Conservation (phyloP, 2,888 invertebrate species). For the Eupeodes luniger region DNA sequence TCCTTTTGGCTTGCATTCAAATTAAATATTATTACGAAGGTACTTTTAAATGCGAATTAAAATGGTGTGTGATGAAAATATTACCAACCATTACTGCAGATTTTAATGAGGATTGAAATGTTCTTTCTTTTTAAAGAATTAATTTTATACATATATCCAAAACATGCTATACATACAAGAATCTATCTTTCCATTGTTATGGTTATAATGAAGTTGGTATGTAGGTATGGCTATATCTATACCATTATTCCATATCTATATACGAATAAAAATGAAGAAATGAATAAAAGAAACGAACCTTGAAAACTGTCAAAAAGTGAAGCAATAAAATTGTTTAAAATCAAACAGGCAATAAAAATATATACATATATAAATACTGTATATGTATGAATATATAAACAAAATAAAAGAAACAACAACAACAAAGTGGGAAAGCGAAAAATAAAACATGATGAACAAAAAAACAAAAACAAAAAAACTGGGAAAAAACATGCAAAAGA, state of each 20-base stretch:
- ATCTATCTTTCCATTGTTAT: conserved; percentile 44
- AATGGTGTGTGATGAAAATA: background rate
- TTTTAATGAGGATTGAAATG: conserved; percentile 40
- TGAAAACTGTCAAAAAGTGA: conserved; percentile 76
- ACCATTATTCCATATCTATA: background rate
- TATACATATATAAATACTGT: background rate
- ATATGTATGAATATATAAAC: too few species aligned
- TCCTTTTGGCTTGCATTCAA: conserved; percentile 62
- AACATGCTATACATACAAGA: conserved; percentile 36
- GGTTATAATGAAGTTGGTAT: conserved; percentile 32
- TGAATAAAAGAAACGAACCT: conserved; percentile 71
- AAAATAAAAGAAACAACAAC: conserved; percentile 10
- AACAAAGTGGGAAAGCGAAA: conserved; percentile 61
- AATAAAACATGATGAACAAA: conserved; percentile 34
- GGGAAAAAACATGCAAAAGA: conserved; percentile 59
- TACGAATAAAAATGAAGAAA: conserved; percentile 27
- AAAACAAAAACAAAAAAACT: conserved; percentile 26
- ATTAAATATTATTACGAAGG: conserved; percentile 52
- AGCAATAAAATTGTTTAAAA: conserved; percentile 76
- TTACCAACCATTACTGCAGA: background rate
- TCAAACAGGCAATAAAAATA: conserved; percentile 76
- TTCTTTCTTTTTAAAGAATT: too few species aligned
- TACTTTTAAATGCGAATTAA: conserved; percentile 25
- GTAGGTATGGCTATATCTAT: background rate
- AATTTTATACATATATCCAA: background rate